A percentile compares a stretch with the other conserved stretches of the same genome.
These are phyloP conservation scores for Clanis bilineata DNA, from an alignment of 2,888 invertebrate genomes.

Conservation along the genomic window DNA sequence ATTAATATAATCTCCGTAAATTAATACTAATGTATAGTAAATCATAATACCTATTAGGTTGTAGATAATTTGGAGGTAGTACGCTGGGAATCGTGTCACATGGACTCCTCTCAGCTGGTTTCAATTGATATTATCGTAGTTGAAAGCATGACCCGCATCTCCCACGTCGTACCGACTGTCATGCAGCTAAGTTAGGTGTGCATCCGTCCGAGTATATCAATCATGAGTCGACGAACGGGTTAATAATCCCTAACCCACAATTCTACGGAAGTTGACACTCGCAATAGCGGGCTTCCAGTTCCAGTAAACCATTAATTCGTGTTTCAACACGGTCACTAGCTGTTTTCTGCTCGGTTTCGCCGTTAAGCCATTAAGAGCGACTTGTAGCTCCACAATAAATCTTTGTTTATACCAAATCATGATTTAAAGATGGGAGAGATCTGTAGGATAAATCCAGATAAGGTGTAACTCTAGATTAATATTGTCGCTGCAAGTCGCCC, in stretches of 20 bases:
- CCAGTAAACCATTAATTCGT: slow-evolving; percentile 4
- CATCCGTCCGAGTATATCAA: not conserved
- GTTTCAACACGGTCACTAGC: not conserved
- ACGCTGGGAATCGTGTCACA: no score
- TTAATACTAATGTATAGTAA: no score
- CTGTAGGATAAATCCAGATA: no score
- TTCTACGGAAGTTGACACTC: slow-evolving; percentile 7
- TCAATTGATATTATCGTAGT: not conserved
- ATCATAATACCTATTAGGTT: no score
- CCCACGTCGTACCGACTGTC: not conserved
- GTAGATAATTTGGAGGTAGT: no score
- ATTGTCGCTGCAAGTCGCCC: no score
- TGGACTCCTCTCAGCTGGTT: no score
- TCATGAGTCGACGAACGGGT: slow-evolving; percentile 23
- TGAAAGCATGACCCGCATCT: not conserved
- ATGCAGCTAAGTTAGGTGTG: not conserved
- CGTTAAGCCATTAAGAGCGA: not conserved
- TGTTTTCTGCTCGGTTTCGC: not conserved
- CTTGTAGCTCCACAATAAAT: no score
- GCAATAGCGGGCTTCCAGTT: not conserved
- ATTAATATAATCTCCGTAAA: no score
- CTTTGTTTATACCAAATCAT: no score
- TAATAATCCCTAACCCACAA: slow-evolving; percentile 17
- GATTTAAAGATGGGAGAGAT: no score
- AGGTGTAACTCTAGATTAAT: no score